Evolutionary conservation across 2,113 vertebrate genomes (phyloP).

Genomic region (Pogonocichla stellata): DNA sequence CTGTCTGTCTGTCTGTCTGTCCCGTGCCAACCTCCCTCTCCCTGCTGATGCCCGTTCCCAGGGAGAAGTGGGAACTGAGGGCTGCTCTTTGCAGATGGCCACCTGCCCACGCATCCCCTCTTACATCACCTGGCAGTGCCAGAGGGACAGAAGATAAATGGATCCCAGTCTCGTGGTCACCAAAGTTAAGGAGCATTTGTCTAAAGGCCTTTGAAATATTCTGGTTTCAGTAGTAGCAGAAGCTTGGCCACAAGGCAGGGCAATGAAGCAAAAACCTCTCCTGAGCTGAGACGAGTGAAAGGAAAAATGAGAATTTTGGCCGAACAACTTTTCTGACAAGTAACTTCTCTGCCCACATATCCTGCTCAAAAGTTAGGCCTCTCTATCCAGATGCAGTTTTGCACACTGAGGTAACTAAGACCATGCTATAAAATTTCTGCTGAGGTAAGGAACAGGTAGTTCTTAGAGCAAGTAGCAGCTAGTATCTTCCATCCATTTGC

Average conservation of each 20-base stretch:
- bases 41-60: rapidly evolving
- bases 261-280: not conserved
- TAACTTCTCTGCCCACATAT: not conserved
- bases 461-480: not conserved
- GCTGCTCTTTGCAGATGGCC: not conserved
- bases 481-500: not conserved
- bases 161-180: not conserved
- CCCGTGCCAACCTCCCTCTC: not conserved
- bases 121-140: no score
- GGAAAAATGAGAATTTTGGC: not conserved
- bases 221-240: not conserved
- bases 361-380: not conserved
- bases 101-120: not conserved
- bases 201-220: not conserved
- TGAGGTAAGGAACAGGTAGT: not conserved
- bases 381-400: not conserved
- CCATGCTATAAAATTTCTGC: not conserved
- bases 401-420: not conserved
- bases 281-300: not conserved
- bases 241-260: not conserved
- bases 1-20: no score
- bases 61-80: not conserved
- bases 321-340: not conserved
- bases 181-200: not conserved
- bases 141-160: not conserved